Conservation (phyloP, 2,113 vertebrate species). For the Maylandia zebra region DNA sequence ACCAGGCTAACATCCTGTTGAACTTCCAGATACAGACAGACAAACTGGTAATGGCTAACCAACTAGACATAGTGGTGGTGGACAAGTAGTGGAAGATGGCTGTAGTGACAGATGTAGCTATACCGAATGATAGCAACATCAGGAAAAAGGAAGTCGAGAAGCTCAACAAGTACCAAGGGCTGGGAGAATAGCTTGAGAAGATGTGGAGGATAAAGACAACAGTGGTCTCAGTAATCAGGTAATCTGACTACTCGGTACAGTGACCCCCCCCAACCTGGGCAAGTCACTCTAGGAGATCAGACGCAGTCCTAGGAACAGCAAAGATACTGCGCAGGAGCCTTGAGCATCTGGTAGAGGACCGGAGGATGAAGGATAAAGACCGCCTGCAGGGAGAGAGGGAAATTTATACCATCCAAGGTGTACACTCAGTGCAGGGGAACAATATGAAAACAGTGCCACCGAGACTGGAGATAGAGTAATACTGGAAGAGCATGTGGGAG, state of each 20-base stretch:
- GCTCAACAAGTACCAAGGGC: not conserved
- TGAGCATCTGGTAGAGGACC: not conserved
- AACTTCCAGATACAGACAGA: not conserved
- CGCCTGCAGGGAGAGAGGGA: not conserved
- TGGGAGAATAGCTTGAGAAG: not conserved
- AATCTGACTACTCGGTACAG: not conserved
- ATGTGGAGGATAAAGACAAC: not conserved
- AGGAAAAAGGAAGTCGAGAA: not conserved
- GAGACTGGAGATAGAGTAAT: not conserved
- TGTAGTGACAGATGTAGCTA: not conserved
- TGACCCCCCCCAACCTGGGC: not conserved
- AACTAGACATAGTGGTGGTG: not conserved
- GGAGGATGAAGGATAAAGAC: not conserved
- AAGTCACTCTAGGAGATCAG: not conserved
- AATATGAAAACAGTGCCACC: not conserved
- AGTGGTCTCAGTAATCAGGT: not conserved
- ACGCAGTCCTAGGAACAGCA: not conserved
- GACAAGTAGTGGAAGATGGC: not conserved
- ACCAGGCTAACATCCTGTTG: not conserved
- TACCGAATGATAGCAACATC: not conserved
- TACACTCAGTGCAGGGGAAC: not conserved
- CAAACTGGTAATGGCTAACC: not conserved
- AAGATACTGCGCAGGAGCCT: not conserved
- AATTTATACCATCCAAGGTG: not conserved
- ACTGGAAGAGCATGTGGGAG: not conserved